A percentile compares a stretch with the other conserved stretches of the same genome.
These are phyloP conservation scores for Oxyruncus cristatus DNA, from an alignment of 2,113 vertebrate species.

Conservation along the genomic window DNA sequence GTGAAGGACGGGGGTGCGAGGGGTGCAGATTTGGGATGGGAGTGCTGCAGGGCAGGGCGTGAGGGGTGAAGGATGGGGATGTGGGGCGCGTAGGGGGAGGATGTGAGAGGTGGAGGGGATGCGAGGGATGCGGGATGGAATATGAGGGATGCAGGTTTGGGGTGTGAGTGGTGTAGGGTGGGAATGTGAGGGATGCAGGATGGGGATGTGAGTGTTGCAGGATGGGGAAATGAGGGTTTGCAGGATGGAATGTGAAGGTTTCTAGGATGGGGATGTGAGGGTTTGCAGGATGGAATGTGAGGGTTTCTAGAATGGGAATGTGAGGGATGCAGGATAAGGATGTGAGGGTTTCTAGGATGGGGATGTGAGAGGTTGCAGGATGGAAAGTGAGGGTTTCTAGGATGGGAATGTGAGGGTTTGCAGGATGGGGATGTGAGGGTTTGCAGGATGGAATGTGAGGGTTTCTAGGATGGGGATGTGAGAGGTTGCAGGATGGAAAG, in stretches of 20 bases:
- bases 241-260: neutral
- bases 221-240: rapidly evolving
- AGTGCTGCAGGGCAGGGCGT: rapidly evolving
- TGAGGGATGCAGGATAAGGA: no score
- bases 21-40: neutral
- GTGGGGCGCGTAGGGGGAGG: no score
- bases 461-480: no score
- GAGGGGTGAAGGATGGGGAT: neutral
- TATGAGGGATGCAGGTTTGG: neutral
- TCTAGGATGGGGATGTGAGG: neutral
- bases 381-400: no score
- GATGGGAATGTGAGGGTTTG: no score
- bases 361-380: no score
- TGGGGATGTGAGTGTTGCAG: neutral
- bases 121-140: neutral
- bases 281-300: neutral
- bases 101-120: neutral
- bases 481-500: no score
- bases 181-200: neutral
- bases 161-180: neutral
- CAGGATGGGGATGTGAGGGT: no score
- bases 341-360: no score
- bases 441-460: no score
- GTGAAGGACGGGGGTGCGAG: no score
- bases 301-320: no score